Base-by-base conservation (phyloP, 2,888 invertebrate species). In the Lasioglossum leucozonium region DNA sequence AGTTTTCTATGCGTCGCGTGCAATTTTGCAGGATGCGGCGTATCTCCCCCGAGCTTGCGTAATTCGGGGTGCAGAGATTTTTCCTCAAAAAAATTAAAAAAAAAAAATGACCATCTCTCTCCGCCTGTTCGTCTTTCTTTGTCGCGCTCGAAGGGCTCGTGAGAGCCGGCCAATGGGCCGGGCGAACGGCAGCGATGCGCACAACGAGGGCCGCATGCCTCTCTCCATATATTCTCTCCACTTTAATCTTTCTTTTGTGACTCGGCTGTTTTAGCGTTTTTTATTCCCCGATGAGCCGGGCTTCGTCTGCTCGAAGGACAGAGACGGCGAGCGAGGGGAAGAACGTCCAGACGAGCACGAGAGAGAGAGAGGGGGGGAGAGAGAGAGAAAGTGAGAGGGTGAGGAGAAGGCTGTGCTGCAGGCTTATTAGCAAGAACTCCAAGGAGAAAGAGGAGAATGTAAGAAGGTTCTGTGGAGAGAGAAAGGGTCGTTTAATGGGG, bases 171-270 rank as follows among this genome's bases (percentile, higher is more conserved):
- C 40, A 40, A 44, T 65, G 34, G 65, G 65, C 40, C 58, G 74
- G 72, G 74, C 81, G 72, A 62, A 58, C 81, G 69, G 77, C 86
- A 84, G 67, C 85, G 77, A 58, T 65, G 81, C 80, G 78, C 79
- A 81, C 88, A 82, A 84, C 73, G 81, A 82, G 88, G 72, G 81
- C 87, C 89, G 91, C 91, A 89, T 90, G 87, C 91, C 89, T 91
- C 92, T 89, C 88, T 86, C 88, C 88, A 90, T 92, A 91, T 91
- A 93, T 93, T 91, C 91, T 91, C 91, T 92, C 91, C 88, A 87
- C 88, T 92, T 93, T 93, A 92, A 91, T 93, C 93, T 92, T 94
- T 93, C 94, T 94, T 94, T 94, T 94, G 93, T 94, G 94, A 94
- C 94, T 94, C 92, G 92, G 89, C 94, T 93, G 93, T 94, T 94